phyloP scores from a whole-genome alignment of 2,888 invertebrate genomes.

The Plagodis dolabraria region DNA sequence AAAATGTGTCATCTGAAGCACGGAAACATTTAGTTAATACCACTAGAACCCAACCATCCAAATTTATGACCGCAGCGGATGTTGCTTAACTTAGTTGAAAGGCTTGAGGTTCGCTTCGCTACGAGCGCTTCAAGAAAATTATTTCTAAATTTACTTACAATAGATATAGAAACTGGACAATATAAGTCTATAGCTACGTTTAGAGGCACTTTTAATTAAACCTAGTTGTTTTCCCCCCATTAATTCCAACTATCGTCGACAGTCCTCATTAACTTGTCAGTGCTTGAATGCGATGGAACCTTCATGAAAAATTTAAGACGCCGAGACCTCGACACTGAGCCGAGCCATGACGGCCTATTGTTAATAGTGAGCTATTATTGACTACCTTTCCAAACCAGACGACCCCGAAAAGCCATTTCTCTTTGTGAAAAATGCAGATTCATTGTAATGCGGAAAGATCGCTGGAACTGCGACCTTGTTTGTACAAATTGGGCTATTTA shows the following conservation, averaged over 20 bases:
- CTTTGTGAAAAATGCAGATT: constrained; percentile 33
- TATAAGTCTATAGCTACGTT: too few relatives aligned
- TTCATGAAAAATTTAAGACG: constrained; percentile 40
- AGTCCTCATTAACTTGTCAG: constrained; percentile 31
- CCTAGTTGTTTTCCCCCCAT: too few relatives aligned
- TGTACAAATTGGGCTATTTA: constrained; percentile 18
- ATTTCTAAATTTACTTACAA: too few relatives aligned
- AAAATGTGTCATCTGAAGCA: too few relatives aligned
- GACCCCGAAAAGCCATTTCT: constrained; percentile 28
- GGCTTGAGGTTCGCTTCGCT: too few relatives aligned
- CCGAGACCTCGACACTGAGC: constrained; percentile 33
- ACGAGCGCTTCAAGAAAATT: too few relatives aligned
- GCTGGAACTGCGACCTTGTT: constrained; percentile 18
- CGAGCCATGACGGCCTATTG: constrained; percentile 33
- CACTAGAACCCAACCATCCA: too few relatives aligned
- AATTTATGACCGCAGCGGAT: too few relatives aligned
- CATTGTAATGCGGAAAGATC: constrained; percentile 30
- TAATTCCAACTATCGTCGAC: neutral
- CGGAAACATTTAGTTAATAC: too few relatives aligned
- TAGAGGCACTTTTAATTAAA: too few relatives aligned
- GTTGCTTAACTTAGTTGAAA: too few relatives aligned
- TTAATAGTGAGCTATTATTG: constrained; percentile 39
- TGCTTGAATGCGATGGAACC: constrained; percentile 23
- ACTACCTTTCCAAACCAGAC: constrained; percentile 34
- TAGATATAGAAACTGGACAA: too few relatives aligned